Base-by-base conservation (phyloP, 1,140 invertebrate genomes). In the Gerris buenoi region DNA sequence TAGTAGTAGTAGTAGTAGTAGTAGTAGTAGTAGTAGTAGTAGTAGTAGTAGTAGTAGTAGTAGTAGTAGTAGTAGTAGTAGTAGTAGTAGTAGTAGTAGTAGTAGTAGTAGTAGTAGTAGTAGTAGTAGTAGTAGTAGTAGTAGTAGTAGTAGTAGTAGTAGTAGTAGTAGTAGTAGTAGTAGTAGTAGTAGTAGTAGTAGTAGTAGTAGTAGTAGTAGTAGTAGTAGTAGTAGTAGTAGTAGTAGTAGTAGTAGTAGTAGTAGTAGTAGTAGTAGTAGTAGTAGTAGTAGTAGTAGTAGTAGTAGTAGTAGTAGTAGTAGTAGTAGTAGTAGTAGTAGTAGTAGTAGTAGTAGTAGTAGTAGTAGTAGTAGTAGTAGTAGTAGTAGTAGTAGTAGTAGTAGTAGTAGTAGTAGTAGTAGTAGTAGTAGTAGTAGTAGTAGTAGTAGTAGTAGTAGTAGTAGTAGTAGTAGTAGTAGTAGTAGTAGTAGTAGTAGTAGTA, bases 1-100 rank as follows among this genome's bases (percentile, higher is more conserved):
- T 56, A 56, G 46, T 56, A 56, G 46, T 56, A 56, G 46, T 56
- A 56, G 46, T 56, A 56, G 46, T 56, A 56, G 46, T 56, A 56
- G 46, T 56, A 56, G 46, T 56, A 56, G 46, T 56, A 56, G 46
- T 56, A 56, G 46, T 56, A 56, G 46, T 56, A 56, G 46, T 56
- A 56, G 46, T 56, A 56, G 46, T 56, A 56, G 46, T 56, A 56
- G 46, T 56, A 56, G 46, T 56, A 56, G 46, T 56, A 56, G 46
- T 56, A 56, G 46, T 56, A 56, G 46, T 56, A 56, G 46, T 56
- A 56, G 46, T 56, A 56, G 46, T 56, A 56, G 46, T 56, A 56
- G 46, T 56, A 56, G 46, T 56, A 56, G 46, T 56, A 56, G 46
- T 56, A 56, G 46, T 56, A 56, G 46, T 56, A 56, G 46, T 56